phyloP scores from a whole-genome alignment of 2,888 invertebrate species.

The Noctua janthe region DNA sequence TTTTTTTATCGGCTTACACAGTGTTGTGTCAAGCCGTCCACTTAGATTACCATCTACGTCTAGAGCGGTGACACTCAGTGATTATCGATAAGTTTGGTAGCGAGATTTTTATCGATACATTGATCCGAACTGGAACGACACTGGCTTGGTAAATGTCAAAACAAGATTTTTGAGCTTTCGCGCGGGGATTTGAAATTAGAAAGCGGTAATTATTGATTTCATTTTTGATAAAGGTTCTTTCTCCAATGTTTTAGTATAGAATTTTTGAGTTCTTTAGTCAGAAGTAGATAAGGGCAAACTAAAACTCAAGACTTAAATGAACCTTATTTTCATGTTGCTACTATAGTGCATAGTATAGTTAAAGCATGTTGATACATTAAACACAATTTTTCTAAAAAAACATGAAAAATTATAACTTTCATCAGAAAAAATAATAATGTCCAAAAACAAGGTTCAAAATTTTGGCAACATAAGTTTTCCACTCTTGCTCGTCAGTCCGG shows the following conservation, averaged over 20 bases:
- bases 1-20: constrained; percentile 71
- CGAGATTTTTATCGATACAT: constrained; percentile 75
- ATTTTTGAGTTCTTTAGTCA: not conserved
- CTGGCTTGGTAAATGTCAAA: constrained; percentile 66
- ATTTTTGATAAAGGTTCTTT: not conserved
- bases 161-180: constrained; percentile 53
- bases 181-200: constrained; percentile 56
- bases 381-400: not conserved
- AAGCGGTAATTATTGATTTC: constrained; percentile 44
- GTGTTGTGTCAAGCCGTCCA: constrained; percentile 70
- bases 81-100: constrained; percentile 78
- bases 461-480: constrained; percentile 30
- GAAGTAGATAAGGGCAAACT: not conserved
- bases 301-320: not conserved
- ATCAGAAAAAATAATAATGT: not conserved
- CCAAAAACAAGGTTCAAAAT: not conserved
- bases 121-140: constrained; percentile 69
- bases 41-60: constrained; percentile 76
- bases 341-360: not conserved
- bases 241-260: not conserved
- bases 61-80: constrained; percentile 80
- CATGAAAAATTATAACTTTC: not conserved
- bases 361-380: not conserved
- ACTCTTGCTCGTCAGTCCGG: not conserved
- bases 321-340: not conserved